Evolutionary conservation across 2,888 invertebrate species (phyloP), one percentile per base, ranked within the genome.

Genomic region (Plagodis pulveraria): DNA sequence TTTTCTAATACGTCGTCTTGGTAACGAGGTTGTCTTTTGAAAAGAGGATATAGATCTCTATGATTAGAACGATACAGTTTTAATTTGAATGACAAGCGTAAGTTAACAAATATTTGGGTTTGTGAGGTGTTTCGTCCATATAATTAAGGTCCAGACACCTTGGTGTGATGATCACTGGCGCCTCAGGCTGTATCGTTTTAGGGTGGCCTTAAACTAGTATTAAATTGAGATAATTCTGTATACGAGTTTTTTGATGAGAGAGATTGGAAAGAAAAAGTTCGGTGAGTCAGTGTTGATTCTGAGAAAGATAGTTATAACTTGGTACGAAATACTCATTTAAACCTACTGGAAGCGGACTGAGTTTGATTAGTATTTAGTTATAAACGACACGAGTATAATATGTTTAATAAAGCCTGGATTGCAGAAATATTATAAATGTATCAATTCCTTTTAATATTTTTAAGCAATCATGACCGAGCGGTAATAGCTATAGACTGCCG

Each of bases 101-200:
- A 42, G 51, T 73, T 72, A 80, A 81, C 84, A 86, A 86, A 86
- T 86, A 87, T 86, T 87, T 87, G 87, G 74, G 78, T 82, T 86
- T 72, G 80, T 74, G 71, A 83, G 80, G 84, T 86, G 87, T 89
- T 84, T 83, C 77, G 77, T 76, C 81, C 77, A 84, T 91, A 89
- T 91, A 89, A 91, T 92, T 92, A 91, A 85, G 76, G 70, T 73
- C 74, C 88, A 89, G 87, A 92, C 91, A 91, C 91, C 91, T 91
- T 78, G 75, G 80, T 74, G 84, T 81, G 85, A 84, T 87, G 83
- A 83, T 77, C 70, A 74, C 80, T 87, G 91, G 91, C 90, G 91
- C 92, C 91, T 83, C 52, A 61, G 82, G 88, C 83, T 63, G 75
- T 77, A 55, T 60, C 33, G 67, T 52, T 62, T 69, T 76, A 76